Conservation (phyloP, 2,797 vertebrate genomes). For the Synaphobranchus kaupii region DNA sequence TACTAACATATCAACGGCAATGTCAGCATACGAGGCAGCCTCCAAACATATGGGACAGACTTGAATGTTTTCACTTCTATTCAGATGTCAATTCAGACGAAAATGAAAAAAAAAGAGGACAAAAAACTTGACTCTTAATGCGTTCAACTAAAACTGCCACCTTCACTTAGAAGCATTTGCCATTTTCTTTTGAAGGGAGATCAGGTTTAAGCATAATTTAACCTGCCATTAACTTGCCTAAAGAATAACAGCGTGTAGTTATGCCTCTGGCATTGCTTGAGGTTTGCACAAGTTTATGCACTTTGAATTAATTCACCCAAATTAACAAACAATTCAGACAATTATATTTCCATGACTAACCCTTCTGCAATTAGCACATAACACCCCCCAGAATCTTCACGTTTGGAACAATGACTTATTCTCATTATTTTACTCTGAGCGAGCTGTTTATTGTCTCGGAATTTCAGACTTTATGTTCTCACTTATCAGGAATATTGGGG, state of each 20-base stretch:
- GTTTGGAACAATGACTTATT: not conserved
- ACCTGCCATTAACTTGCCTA: not conserved
- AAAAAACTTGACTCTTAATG: not conserved
- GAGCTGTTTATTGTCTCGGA: not conserved
- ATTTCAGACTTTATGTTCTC: not conserved
- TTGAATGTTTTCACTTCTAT: not conserved
- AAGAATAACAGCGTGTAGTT: not conserved
- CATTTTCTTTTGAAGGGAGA: not conserved
- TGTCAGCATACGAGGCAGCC: not conserved
- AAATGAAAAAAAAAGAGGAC: not conserved
- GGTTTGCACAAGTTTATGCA: not conserved
- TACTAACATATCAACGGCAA: not conserved
- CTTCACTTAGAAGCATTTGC: not conserved
- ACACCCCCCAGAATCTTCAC: not conserved
- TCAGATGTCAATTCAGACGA: not conserved
- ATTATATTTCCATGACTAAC: not conserved
- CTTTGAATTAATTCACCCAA: not conserved
- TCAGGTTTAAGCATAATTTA: not conserved
- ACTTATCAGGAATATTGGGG: not conserved
- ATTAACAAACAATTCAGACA: not conserved
- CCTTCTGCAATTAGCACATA: not conserved
- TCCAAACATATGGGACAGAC: not conserved
- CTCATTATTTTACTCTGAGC: not conserved
- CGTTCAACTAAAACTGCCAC: not conserved
- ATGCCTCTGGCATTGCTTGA: not conserved